Base-by-base conservation (phyloP, 2,888 invertebrate species). In the Adelognathus sp. region DNA sequence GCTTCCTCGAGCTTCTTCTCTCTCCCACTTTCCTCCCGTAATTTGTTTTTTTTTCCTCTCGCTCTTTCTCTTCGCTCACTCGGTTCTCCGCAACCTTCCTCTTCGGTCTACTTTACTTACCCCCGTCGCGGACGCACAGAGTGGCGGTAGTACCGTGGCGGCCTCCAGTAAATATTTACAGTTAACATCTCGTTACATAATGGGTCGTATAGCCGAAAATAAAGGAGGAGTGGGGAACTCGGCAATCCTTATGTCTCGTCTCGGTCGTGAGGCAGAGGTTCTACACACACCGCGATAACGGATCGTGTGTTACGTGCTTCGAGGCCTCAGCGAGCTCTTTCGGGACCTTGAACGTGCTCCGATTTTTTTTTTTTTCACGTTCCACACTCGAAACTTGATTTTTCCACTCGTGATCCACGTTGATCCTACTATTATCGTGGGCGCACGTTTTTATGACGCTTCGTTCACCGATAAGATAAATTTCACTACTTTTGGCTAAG, bases 131-230 rank as follows among this genome's bases (percentile, higher is more conserved):
- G 61, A 44, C 41, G 69, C 41, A 41, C 60, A 41, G 56, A 74
- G 76, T 77, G 56, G 21, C 69, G 58, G 64, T 44, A 44, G 66
- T 71, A 50, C 44, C 63, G 41, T n/a, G n/a, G n/a, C 52, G 69
- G 71, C 76, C 84, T 86, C 83, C 86, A 85, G 89, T 89, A 89
- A 89, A 89, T 89, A 88, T 88, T 89, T 89, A 89, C 89, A 89
- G 89, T 89, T 89, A 89, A 87, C 84, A 82, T 87, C 79, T 79
- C 83, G 85, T 89, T 88, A 87, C 89, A 85, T 88, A 89, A 89
- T 86, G 74, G 77, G 81, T 79, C 79, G 84, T 73, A 76, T 81
- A 79, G 80, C 52, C 75, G 72, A 71, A 70, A 73, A 75, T 66
- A 71, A 63, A 69, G 56, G 79, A 80, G 81, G 75, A 80, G 67